These are phyloP conservation scores for Nemoura dubitans DNA, from an alignment of 2,888 invertebrate genomes.

Conservation along the genomic window DNA sequence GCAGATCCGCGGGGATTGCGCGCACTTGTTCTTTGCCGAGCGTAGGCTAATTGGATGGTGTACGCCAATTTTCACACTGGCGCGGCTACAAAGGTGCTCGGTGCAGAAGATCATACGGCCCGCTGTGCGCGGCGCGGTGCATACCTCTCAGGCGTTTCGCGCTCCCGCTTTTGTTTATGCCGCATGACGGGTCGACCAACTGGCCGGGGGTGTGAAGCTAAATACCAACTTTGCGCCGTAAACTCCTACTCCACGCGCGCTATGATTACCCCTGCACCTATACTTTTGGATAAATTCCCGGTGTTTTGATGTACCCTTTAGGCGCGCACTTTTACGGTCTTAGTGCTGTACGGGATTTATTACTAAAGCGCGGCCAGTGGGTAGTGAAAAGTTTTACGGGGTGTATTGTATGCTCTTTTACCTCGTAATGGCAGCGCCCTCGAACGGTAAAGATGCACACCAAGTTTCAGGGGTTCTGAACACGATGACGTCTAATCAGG, in stretches of 20 bases:
- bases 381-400: constrained; percentile 39
- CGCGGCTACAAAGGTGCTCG: constrained; percentile 16
- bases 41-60: constrained; percentile 8
- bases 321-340: constrained; percentile 36
- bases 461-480: constrained; percentile 17
- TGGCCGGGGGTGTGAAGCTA: constrained; percentile 13
- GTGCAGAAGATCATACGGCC: neutral
- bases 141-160: constrained; percentile 22
- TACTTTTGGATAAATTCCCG: constrained; percentile 17
- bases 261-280: constrained; percentile 16
- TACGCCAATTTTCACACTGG: constrained; percentile 36
- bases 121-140: neutral
- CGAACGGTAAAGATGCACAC: constrained; percentile 18
- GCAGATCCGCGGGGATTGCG: neutral
- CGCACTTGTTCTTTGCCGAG: neutral
- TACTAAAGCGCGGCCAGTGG: neutral
- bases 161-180: constrained; percentile 17
- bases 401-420: neutral
- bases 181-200: neutral
- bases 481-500: constrained; percentile 35
- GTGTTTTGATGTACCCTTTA: constrained; percentile 35
- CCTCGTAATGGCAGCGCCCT: constrained; percentile 16
- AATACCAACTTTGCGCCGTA: constrained; percentile 29
- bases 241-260: too few species aligned
- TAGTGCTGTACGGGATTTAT: constrained; percentile 32